Evolutionary conservation across 2,797 vertebrate genomes (phyloP).

Genomic region (Benthosema pterotum): DNA sequence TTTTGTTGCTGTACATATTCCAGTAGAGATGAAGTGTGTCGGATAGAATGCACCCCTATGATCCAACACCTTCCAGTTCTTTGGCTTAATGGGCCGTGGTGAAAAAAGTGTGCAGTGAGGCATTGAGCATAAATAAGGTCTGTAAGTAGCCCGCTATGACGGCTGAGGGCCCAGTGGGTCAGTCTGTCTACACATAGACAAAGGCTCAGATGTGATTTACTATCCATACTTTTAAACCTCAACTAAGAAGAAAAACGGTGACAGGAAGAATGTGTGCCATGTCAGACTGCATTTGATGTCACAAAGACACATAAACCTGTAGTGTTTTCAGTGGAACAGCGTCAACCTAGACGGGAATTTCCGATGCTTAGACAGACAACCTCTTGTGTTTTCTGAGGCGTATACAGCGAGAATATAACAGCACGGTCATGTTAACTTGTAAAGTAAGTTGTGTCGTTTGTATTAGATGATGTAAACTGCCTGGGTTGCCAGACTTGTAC

Average conservation of each 20-base stretch:
- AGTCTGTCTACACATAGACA: conserved; percentile 68
- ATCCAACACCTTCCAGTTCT: conserved; percentile 66
- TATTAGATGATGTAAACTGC: conserved; percentile 43
- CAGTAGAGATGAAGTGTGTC: conserved; percentile 56
- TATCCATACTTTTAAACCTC: conserved; percentile 51
- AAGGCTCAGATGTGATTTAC: conserved; percentile 71
- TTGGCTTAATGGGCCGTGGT: conserved; percentile 77
- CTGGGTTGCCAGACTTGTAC: conserved; percentile 45
- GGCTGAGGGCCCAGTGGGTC: conserved; percentile 65
- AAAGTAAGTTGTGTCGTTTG: conserved; percentile 54
- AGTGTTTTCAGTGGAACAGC: conserved; percentile 43
- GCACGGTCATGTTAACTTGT: conserved; percentile 50
- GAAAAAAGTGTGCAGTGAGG: conserved; percentile 76
- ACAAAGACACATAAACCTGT: conserved; percentile 45
- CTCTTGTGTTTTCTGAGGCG: conserved; percentile 42
- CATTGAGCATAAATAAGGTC: conserved; percentile 76
- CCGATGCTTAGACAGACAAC: conserved; percentile 30
- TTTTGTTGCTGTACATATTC: conserved; percentile 53
- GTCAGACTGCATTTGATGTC: conserved; percentile 48
- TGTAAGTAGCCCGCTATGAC: conserved; percentile 73
- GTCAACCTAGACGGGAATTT: conserved; percentile 47
- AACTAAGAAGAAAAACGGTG: conserved; percentile 61
- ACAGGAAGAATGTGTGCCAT: conserved; percentile 48
- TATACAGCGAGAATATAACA: conserved; percentile 31
- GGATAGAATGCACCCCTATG: conserved; percentile 72